Evolutionary conservation across 2,113 vertebrate genomes (phyloP).

Genomic region (human (Homo sapiens)): DNA sequence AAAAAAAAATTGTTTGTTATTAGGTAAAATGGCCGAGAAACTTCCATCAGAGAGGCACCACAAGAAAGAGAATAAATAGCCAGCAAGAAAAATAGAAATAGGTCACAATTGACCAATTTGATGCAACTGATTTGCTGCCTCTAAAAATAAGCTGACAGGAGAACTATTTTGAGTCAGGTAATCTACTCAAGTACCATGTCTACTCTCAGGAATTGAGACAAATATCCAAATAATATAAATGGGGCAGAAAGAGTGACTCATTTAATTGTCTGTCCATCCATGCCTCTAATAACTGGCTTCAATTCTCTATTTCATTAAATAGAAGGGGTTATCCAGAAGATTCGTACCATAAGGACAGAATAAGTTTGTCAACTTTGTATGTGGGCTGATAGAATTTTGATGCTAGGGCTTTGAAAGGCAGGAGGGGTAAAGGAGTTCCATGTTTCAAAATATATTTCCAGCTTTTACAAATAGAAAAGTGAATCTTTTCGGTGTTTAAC

Average conservation of each 20-base stretch:
- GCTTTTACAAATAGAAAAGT: conserved; percentile 14
- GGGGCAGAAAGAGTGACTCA: neutral
- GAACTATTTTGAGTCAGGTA: conserved; percentile 74
- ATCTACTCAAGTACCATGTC: conserved; percentile 53
- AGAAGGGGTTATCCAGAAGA: conserved; percentile 27
- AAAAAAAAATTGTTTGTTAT: conserved; percentile 63
- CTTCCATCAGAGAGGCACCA: conserved; percentile 65
- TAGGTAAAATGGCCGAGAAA: conserved; percentile 68
- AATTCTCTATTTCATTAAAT: neutral
- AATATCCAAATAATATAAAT: conserved; percentile 48
- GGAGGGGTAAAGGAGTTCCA: neutral
- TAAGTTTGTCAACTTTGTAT: neutral
- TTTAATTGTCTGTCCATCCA: neutral
- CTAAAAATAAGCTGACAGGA: conserved; percentile 66
- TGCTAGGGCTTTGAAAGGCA: neutral
- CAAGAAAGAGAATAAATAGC: conserved; percentile 77
- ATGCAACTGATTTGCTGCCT: conserved; percentile 76
- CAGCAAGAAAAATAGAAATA: conserved; percentile 77
- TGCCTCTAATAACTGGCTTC: neutral
- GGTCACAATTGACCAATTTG: conserved; percentile 80
- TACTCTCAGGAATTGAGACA: conserved; percentile 46
- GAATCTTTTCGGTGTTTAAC: neutral
- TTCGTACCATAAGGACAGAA: neutral
- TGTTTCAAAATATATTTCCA: conserved; percentile 53
- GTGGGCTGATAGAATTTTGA: neutral